Evolutionary conservation across 2,888 invertebrate genomes (phyloP), one percentile per base, ranked within the genome.

Genomic region (Cephus runcator): DNA sequence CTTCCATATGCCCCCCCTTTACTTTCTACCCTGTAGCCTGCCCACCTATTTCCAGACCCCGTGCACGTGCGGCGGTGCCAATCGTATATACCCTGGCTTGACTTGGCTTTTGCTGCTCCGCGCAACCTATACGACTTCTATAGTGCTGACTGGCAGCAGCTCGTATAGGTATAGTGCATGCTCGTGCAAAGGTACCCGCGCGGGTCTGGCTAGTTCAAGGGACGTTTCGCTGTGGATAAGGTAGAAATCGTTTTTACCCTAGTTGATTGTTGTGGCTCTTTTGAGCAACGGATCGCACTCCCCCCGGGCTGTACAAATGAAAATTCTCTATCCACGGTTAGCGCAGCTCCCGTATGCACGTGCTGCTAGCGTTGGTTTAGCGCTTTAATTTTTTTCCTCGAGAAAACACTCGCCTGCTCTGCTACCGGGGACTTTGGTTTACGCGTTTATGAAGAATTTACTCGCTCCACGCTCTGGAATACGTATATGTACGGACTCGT

Each of bases 401-500:
- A 6, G 56, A 6, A 56, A 56, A 56, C 23, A 9, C 56, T 56
- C 9, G 9, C 9, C 56, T 1, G 9, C 23, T 9, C 23, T 9
- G 56, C 23, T 9, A 15, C 36, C 36, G 12, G 56, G 2, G 23
- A 56, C 23, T 9, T 56, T 23, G 56, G 56, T 56, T 23, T 56
- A 56, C 56, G 23, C 23, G 23, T 23, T 56, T 2, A 23, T 2
- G 23, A 23, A 56, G 56, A 56, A 56, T 56, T 56, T 56, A 33
- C 56, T 56, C 56, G 9, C 9, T 23, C 9, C 1, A 23, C 6
- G 23, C 0, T 56, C 0, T 56, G 56, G 9, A 1, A 23, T 23
- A 23, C 56, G 56, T 56, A 56, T 56, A 56, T 56, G 56, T 56
- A 56, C 23, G 81, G 82, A 73, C 83, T 81, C 83, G 75, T 83